phyloP scores from a whole-genome alignment of 1,140 invertebrate genomes.

The Nephila pilipes region DNA sequence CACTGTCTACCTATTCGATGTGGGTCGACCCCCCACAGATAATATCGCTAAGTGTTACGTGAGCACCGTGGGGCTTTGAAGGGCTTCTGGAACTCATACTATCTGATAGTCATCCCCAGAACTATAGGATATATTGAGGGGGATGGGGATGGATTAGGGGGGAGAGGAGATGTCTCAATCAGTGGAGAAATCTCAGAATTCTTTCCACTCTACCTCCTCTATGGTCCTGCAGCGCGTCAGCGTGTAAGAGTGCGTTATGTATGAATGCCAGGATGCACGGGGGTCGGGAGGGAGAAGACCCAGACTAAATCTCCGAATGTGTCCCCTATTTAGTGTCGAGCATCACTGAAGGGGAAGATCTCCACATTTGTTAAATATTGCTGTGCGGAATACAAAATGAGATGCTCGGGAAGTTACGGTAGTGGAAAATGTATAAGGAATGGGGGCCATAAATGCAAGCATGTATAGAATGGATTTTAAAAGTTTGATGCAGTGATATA shows the following conservation, averaged over 20 bases:
- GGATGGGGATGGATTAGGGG: not conserved
- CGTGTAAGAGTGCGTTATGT: conserved; percentile 31
- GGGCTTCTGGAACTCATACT: conserved; percentile 56
- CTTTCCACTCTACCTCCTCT: not conserved
- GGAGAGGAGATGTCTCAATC: conserved; percentile 58
- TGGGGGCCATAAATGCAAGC: too few relatives aligned
- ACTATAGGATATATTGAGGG: conserved; percentile 24
- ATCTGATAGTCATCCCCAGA: conserved; percentile 62
- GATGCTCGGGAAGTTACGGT: too few relatives aligned
- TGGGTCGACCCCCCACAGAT: conserved; percentile 37
- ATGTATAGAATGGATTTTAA: too few relatives aligned
- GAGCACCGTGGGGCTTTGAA: conserved; percentile 56
- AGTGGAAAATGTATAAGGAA: too few relatives aligned
- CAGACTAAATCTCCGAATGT: conserved; percentile 38
- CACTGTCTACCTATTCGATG: not conserved
- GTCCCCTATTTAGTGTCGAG: conserved; percentile 51
- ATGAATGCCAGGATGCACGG: conserved; percentile 6
- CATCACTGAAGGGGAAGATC: not conserved
- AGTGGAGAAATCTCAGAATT: conserved; percentile 47
- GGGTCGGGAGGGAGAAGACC: not conserved
- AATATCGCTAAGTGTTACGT: conserved; percentile 72
- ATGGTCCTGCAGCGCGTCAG: not conserved
- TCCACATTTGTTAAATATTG: conserved; percentile 2
- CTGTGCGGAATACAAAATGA: not conserved
- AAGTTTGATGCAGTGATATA: too few relatives aligned